phyloP scores from a whole-genome alignment of 2,797 vertebrate species.

The Helostoma temminkii region DNA sequence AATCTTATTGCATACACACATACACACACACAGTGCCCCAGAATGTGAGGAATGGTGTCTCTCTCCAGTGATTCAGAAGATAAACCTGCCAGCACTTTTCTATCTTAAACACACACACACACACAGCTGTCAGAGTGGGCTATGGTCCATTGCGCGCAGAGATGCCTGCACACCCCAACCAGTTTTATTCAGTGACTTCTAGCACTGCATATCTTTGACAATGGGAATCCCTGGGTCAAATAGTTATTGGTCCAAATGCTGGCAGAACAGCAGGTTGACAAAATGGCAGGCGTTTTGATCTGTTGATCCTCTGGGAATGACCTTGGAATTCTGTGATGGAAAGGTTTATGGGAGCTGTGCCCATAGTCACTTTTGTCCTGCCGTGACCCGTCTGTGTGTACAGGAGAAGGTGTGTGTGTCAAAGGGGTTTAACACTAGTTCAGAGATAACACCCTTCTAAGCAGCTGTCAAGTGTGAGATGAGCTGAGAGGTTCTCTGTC shows the following conservation, averaged over 20 bases:
- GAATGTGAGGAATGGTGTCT: conserved; percentile 70
- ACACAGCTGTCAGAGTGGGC: conserved; percentile 71
- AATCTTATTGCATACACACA: neutral
- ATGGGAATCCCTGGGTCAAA: conserved; percentile 70
- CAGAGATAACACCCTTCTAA: conserved; percentile 65
- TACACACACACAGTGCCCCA: conserved; percentile 38
- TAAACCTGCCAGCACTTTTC: conserved; percentile 64
- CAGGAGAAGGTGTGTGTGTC: conserved; percentile 55
- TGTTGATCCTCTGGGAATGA: conserved; percentile 60
- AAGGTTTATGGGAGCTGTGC: conserved; percentile 51
- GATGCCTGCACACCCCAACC: conserved; percentile 62
- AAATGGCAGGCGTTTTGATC: conserved; percentile 65
- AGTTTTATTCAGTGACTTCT: conserved; percentile 48
- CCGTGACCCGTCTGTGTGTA: conserved; percentile 41
- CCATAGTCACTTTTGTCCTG: conserved; percentile 55
- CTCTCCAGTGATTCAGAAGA: conserved; percentile 62
- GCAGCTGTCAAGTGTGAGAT: conserved; percentile 79
- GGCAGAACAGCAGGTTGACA: conserved; percentile 43
- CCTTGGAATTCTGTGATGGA: conserved; percentile 72
- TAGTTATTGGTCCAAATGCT: conserved; percentile 23
- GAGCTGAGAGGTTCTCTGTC: conserved; percentile 66
- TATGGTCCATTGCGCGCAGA: conserved; percentile 29
- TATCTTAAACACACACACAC: conserved; percentile 45
- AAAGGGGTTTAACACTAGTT: conserved; percentile 66
- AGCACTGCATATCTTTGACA: conserved; percentile 59